Conservation (phyloP, 2,888 invertebrate species). For the Galeruca laticollis region DNA sequence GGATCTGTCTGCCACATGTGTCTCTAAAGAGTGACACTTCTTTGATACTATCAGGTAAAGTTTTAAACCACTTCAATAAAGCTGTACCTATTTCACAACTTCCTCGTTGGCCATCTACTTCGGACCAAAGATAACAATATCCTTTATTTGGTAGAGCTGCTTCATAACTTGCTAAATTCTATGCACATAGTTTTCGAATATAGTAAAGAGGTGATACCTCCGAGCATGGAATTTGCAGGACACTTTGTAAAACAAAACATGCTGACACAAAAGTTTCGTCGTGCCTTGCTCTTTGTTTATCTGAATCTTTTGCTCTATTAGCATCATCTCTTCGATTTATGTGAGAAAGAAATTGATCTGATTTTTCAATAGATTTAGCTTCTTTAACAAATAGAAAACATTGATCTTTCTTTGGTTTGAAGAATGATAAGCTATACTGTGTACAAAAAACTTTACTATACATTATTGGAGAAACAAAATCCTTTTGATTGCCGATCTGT, state of each 20-base stretch:
- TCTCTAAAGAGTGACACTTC: slow-evolving; percentile 3
- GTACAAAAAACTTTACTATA: slow-evolving; percentile 17
- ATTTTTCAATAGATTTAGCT: slow-evolving; percentile 8
- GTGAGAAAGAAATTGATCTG: slow-evolving; percentile 21
- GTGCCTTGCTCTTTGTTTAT: slow-evolving; percentile 18
- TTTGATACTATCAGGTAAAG: slow-evolving; percentile 14
- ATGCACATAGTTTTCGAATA: slow-evolving; percentile 43
- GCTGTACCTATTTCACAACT: slow-evolving; percentile 54
- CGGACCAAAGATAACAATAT: slow-evolving; percentile 40
- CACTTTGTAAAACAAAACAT: slow-evolving; percentile 55
- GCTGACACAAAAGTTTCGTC: slow-evolving; percentile 41
- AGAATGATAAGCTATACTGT: slow-evolving; percentile 13
- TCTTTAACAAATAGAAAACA: slow-evolving; percentile 12
- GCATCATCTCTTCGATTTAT: slow-evolving; percentile 10
- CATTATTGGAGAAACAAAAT: slow-evolving; percentile 3
- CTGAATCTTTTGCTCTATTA: too few species aligned
- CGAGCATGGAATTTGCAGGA: slow-evolving; percentile 53
- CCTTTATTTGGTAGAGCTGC: slow-evolving; percentile 43
- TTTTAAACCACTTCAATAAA: slow-evolving; percentile 23
- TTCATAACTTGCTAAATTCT: slow-evolving; percentile 33
- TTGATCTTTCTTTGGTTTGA: slow-evolving; percentile 16
- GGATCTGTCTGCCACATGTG: too few species aligned
- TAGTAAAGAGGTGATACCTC: slow-evolving; percentile 54
- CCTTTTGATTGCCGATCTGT: too few species aligned
- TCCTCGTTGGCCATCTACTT: slow-evolving; percentile 32